Evolutionary conservation across 2,113 vertebrate species (phyloP), one percentile per base, ranked within the genome.

Genomic region (Phalacrocorax aristotelis): DNA sequence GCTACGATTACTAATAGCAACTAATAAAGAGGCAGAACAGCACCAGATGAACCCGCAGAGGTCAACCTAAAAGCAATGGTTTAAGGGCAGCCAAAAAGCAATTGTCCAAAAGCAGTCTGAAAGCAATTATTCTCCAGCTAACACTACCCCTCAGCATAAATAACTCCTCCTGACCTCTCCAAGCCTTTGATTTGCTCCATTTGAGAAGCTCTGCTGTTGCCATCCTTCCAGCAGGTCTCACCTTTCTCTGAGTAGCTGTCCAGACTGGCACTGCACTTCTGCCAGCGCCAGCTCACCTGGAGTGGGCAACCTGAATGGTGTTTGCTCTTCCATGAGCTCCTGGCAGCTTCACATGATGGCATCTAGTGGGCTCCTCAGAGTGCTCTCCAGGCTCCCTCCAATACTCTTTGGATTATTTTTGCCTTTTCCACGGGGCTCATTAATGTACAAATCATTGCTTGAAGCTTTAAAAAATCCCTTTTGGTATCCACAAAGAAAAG

Each of bases 71-170:
- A 96, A 95, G 82, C 84, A 76, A 4, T 0, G 0, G 49, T 55
- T 93, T 76, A 90, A 85, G 70, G 85, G 91, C 86, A 80, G 89
- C 80, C 86, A 51, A 70, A 90, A 95, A 83, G 38, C 2, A 10
- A 60, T 26, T 65, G 88, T 66, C 86, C 66, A 36, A 95, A 74
- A 71, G 90, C 83, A 91, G 48, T 42, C 94, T 94, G 87, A 94
- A 94, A 97, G 89, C 84, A 96, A 96, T 97, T 95, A 89, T 13
- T 57, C 52, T 77, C 49, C 84, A 80, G 81, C 78, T 65, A 95
- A 23, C 74, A 22, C 61, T 76, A 85, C 66, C 52, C 40, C 34
- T 84, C 78, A 34, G 17, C 72, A 74, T 52, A 93, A 95, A 80
- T 72, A 94, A 82, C 69, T 44, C 52, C 78, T 90, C 82, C 82